phyloP scores from a whole-genome alignment of 2,888 invertebrate species.

The Drosophila nigritarsus region DNA sequence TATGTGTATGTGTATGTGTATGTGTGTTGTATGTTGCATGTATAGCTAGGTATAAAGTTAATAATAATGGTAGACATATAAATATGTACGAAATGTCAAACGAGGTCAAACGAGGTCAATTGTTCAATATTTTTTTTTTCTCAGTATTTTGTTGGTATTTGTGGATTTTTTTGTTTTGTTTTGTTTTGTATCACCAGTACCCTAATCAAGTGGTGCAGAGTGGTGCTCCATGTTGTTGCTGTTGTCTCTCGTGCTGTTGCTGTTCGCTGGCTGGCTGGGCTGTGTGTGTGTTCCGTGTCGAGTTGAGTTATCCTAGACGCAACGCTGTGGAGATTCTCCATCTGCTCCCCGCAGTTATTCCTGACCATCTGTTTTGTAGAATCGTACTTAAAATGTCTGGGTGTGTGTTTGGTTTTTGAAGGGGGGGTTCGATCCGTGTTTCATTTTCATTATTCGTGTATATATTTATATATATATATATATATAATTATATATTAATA shows the following conservation, averaged over 20 bases:
- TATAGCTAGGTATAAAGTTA: conserved; percentile 37
- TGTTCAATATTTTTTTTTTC: conserved; percentile 48
- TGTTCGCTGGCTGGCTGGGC: conserved; percentile 14
- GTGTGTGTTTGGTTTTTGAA: conserved; percentile 17
- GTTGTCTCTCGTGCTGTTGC: conserved; percentile 30
- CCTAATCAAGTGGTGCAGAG: conserved; percentile 82
- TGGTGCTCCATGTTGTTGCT: conserved; percentile 35
- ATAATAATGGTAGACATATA: conserved; percentile 47
- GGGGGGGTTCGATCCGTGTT: conserved; percentile 3
- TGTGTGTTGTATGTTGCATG: conserved; percentile 19
- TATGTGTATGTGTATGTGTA: conserved; percentile 1
- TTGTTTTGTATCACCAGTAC: conserved; percentile 84
- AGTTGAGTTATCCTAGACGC: conserved; percentile 24
- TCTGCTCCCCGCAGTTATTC: conserved; percentile 38
- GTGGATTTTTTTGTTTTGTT: conserved; percentile 53
- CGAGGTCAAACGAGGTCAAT: conserved; percentile 60
- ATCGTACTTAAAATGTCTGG: conserved; percentile 34
- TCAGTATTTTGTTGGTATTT: conserved; percentile 25
- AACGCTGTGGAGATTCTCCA: conserved; percentile 23
- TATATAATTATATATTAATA: conserved; percentile 2
- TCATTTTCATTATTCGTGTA: conserved; percentile 16
- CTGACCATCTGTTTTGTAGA: conserved; percentile 34
- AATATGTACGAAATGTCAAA: conserved; percentile 56
- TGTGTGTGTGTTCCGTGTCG: conserved; percentile 1
- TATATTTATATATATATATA: background rate